phyloP scores from a whole-genome alignment of 2,113 vertebrate genomes.

The Nyctereutes procyonoides region DNA sequence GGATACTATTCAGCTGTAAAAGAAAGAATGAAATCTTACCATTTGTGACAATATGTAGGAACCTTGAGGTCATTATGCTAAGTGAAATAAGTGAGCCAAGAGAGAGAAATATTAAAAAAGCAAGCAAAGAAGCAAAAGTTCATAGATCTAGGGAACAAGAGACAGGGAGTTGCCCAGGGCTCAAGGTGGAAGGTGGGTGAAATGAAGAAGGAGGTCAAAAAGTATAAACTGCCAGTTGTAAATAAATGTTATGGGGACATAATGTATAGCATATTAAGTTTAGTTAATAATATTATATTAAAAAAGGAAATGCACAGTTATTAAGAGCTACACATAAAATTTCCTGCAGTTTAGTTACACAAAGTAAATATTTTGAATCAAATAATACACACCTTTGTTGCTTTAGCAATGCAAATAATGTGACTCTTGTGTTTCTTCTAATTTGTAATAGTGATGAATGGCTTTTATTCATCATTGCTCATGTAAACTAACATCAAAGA shows the following conservation, averaged over 20 bases:
- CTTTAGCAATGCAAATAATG: background rate
- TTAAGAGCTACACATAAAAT: background rate
- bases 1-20: background rate
- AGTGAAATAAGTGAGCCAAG: background rate
- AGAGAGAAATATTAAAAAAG: background rate
- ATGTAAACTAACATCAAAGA: background rate
- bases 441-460: background rate
- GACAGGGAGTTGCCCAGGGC: background rate
- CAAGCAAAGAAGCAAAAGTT: background rate
- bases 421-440: background rate
- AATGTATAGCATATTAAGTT: background rate
- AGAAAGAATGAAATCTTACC: background rate
- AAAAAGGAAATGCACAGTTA: background rate
- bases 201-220: background rate
- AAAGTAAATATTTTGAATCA: background rate
- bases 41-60: background rate
- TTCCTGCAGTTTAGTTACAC: background rate
- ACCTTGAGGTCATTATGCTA: background rate
- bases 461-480: background rate
- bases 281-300: background rate
- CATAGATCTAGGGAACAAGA: background rate
- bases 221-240: background rate
- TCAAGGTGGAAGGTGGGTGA: background rate
- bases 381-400: background rate
- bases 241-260: background rate